Evolutionary conservation across 2,888 invertebrate species (phyloP).

Genomic region (Cristatella mucedo): DNA sequence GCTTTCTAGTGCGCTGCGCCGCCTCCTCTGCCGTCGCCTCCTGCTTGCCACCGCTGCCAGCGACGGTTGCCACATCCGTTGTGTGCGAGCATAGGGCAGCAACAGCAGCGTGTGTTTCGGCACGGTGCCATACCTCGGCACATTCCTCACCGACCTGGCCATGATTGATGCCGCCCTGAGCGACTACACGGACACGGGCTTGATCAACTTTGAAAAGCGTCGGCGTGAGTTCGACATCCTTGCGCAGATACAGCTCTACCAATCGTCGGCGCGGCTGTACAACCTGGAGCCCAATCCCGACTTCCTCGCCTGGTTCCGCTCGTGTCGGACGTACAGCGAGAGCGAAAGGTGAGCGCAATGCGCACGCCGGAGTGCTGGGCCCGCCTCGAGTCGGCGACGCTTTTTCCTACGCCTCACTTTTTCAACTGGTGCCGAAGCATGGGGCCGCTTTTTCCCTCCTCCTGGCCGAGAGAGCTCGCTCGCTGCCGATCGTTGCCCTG

Average conservation of each 20-base stretch:
- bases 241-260: slow-evolving; percentile 86
- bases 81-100: no score
- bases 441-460: neutral
- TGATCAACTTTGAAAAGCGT: slow-evolving; percentile 94
- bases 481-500: no score
- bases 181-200: slow-evolving; percentile 44
- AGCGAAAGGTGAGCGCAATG: slow-evolving; percentile 55
- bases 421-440: neutral
- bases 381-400: neutral
- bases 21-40: no score
- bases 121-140: slow-evolving; percentile 91
- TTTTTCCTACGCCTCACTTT: no score
- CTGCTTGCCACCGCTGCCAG: no score
- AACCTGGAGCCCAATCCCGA: slow-evolving; percentile 64
- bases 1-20: no score
- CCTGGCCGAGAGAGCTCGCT: neutral
- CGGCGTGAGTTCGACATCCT: slow-evolving; percentile 95
- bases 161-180: slow-evolving; percentile 81
- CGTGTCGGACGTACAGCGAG: slow-evolving; percentile 74
- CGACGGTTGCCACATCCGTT: no score
- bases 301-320: slow-evolving; percentile 90
- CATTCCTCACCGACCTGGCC: slow-evolving; percentile 90
- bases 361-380: slow-evolving; percentile 3
- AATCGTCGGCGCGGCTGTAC: slow-evolving; percentile 87
- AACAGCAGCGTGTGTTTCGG: slow-evolving; percentile 48